phyloP scores from a whole-genome alignment of 1,140 invertebrate species.

The Gerris buenoi region DNA sequence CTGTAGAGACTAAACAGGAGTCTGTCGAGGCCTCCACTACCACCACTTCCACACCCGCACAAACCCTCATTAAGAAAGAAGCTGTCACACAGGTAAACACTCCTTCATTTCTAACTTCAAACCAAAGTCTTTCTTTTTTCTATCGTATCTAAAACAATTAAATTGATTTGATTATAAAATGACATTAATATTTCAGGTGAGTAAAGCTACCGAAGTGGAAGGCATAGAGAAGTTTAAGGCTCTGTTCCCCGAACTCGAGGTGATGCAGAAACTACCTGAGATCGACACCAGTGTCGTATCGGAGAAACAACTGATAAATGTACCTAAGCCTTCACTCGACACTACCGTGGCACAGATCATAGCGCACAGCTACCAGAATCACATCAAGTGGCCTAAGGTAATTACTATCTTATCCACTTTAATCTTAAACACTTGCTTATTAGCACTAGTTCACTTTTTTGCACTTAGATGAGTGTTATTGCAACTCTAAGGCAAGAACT shows the following conservation, averaged over 20 bases:
- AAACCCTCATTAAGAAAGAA: conserved; percentile 23
- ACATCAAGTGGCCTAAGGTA: conserved; percentile 43
- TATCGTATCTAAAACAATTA: too few relatives aligned
- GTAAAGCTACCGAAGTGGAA: conserved; percentile 10
- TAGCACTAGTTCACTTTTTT: too few relatives aligned
- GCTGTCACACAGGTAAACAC: too few relatives aligned
- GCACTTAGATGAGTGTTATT: too few relatives aligned
- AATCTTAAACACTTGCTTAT: too few relatives aligned
- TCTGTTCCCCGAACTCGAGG: conserved; percentile 55
- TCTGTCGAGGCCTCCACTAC: conserved; percentile 20
- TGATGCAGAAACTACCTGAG: conserved; percentile 46
- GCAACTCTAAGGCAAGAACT: too few relatives aligned
- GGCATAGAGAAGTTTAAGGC: conserved; percentile 39
- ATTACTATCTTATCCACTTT: too few relatives aligned
- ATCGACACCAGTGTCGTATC: conserved; percentile 41
- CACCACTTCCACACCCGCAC: conserved; percentile 19
- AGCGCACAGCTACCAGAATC: conserved; percentile 36
- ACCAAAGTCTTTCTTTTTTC: too few relatives aligned
- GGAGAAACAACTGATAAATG: conserved; percentile 15
- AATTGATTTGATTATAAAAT: too few relatives aligned
- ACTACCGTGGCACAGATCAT: conserved; percentile 45
- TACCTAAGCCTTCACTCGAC: conserved; percentile 27
- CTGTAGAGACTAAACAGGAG: conserved; percentile 14
- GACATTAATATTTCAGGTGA: neutral
- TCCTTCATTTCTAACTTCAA: too few relatives aligned